Base-by-base conservation (phyloP, 2,113 vertebrate species). In the Amazona vittata region DNA sequence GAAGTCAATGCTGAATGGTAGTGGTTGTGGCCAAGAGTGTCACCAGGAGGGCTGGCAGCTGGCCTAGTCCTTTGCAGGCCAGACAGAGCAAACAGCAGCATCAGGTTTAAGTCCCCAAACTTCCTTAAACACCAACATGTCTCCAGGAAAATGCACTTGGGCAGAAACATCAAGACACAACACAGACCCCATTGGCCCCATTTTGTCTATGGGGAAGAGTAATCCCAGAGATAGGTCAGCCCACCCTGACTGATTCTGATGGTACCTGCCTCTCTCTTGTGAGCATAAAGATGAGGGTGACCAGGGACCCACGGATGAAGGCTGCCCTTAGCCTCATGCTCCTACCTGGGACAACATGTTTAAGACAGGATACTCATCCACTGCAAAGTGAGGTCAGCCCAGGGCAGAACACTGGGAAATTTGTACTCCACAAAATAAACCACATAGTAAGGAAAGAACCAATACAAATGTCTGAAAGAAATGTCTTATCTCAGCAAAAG, bases 401-500 rank as follows among this genome's bases (percentile, higher is more conserved):
- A 91, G 93, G 93, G 91, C 77, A 52, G 74, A 78, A 69, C 47
- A 47, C 33, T 26, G 60, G 50, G 49, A 96, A 91, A 81, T 75
- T 55, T 78, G 43, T 63, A 53, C 62, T 82, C 74, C 3, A 31
- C 92, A 94, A 68, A 92, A 92, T 73, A 86, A 96, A 89, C 52
- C 62, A 79, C 65, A 29, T 2, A 80, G 83, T n/a, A 79, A 92
- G 77, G 74, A 69, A 95, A 86, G 89, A 82, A 94, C 86, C 62
- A 93, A 82, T 74, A 89, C 24, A 96, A 92, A 80, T 63, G 31
- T 63, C 83, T 96, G 74, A 92, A 94, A 73, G 63, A 85, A 94
- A 94, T 60, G 70, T 77, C 93, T 93, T 90, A 86, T 79, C 82
- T 92, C 69, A 87, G 90, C 80, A 94, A 94, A 97, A 86, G 69